Base-by-base conservation (phyloP, 2,888 invertebrate species). In the Cristatella mucedo region DNA sequence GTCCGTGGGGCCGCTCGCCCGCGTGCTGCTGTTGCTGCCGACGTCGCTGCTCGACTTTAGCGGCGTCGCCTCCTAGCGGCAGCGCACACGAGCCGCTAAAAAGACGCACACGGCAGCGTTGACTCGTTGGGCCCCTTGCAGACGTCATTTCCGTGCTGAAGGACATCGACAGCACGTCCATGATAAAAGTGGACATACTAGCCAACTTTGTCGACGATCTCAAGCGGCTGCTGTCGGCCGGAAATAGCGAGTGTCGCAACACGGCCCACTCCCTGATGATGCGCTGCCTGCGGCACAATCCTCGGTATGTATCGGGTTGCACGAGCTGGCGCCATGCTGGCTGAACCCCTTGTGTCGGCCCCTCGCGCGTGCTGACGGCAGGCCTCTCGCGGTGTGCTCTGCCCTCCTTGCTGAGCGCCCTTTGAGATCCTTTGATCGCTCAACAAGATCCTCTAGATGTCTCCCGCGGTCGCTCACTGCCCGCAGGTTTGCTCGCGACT, bases 211-310 rank as follows among this genome's bases (percentile, higher is more conserved):
- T 80, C 43, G 73, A 76, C 38, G 75, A 76, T 43, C 49, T 68
- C 19, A 58, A 62, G 44, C 50, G 54, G 39, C 61, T 78, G 34
- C 69, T 82, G 44, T 68, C 72, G 50, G 78, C 79, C 5, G 67
- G 68, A 38, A 73, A 74, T 50, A 67, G 74, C 40, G 66, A 73
- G 48, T 74, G 81, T 42, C 72, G 89, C 24, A 68, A 72, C 39
- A 69, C 78, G 40, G 78, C 84, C 11, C 77, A 83, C 51, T 69
- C 74, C 38, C 71, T 84, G 38, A 71, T 86, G 7, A 73, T 80
- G 30, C 69, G 79, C 44, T 74, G 78, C 53, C 63, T 82, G 20
- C 76, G 78, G 50, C 74, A 78, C 53, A 74, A 76, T 57, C 78
- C 78, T 11, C 63, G 51, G 61, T 63, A 44, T 49, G 51, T 33